Base-by-base conservation (phyloP, 1,140 invertebrate genomes). In the Pseudobourletiella spinata region DNA sequence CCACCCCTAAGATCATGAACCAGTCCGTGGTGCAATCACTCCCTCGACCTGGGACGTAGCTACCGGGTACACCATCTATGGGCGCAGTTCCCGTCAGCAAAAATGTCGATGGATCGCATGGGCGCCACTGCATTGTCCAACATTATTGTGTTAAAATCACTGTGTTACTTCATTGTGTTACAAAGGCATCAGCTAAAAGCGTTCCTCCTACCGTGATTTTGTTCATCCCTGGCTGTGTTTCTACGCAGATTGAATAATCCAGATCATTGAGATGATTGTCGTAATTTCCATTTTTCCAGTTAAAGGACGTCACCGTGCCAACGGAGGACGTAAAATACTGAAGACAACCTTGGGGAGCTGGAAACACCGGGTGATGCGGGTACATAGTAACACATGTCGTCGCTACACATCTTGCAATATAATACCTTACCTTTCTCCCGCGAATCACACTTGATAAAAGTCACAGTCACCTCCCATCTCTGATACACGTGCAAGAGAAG, bases 271-370 rank as follows among this genome's bases (percentile, higher is more conserved):
- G 44, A 20, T 66, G 64, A 15, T 44, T 30, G 29, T 44, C 42
- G 15, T 44, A 35, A 29, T 44, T 48, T 25, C 58, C 44, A 28
- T 59, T 48, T 1, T 22, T 6, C 6, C 18, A 66, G 56, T 62
- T 62, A 24, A 66, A 66, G 2, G 64, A 66, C 18, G 54, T 50
- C 6, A 66, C 64, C 20, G n/a, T 66, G 24, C 39, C 60, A 6
- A 32, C 26, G 29, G 30, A 57, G 11, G 42, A 39, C 1, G 64
- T 62, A 42, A 30, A 66, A 50, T 66, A 66, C 26, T 66, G 64
- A 1, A 66, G 60, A 24, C 64, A 66, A 28, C 64, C 64, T 8
- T 61, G 22, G n/a, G 64, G 64, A 39, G 64, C 64, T 65, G 18
- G 11, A 50, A 52, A 14, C 32, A n/a, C n/a, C n/a, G n/a, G n/a